These are phyloP conservation scores for Torymus texanus DNA, from an alignment of 2,888 invertebrate genomes.

Conservation along the genomic window DNA sequence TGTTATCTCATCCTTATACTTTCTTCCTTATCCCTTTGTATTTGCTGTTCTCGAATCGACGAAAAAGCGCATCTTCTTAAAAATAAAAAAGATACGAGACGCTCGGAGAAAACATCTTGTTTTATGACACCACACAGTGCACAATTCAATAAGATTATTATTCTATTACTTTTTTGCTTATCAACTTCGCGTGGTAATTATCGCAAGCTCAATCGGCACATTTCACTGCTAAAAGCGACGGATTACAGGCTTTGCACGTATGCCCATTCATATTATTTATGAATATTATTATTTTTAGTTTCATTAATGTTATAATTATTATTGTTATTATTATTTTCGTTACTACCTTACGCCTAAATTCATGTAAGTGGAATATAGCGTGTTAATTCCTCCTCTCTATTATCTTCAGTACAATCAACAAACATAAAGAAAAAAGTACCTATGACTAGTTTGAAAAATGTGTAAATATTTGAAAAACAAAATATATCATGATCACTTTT, in stretches of 20 bases:
- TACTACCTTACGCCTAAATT: conserved; percentile 43
- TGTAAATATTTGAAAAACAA: conserved; percentile 5
- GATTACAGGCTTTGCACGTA: conserved; percentile 41
- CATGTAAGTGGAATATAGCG: conserved; percentile 45
- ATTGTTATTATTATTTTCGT: conserved; percentile 47
- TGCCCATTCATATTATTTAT: conserved; percentile 39
- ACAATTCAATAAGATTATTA: conserved; percentile 36
- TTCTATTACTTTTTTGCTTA: conserved; percentile 39
- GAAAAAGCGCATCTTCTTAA: conserved; percentile 20
- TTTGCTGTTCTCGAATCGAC: conserved; percentile 5
- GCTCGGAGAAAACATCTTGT: conserved; percentile 31
- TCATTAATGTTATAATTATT: conserved; percentile 39
- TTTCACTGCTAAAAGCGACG: conserved; percentile 42
- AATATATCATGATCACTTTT: neutral
- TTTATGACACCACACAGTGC: conserved; percentile 10
- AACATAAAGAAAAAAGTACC: conserved; percentile 29
- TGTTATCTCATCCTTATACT: neutral
- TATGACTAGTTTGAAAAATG: conserved; percentile 47
- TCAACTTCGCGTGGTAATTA: conserved; percentile 38
- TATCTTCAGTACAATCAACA: conserved; percentile 21
- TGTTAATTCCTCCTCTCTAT: conserved; percentile 50
- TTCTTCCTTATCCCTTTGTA: neutral
- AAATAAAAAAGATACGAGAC: conserved; percentile 42
- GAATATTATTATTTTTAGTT: conserved; percentile 28
- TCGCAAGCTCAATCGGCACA: conserved; percentile 46